Base-by-base conservation (phyloP, 2,113 vertebrate genomes). In the Choloepus hoffmanni region DNA sequence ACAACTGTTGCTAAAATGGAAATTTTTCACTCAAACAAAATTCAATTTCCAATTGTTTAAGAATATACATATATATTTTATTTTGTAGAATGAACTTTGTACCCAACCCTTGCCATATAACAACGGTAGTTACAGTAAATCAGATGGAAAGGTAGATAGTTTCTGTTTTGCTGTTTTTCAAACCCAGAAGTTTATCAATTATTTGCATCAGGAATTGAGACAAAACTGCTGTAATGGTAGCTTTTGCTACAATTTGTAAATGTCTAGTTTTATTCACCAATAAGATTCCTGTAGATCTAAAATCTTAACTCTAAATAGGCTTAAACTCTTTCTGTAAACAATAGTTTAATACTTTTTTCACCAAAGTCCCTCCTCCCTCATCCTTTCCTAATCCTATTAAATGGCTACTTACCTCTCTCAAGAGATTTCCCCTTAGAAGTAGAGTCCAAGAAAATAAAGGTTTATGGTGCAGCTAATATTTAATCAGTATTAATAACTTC, bases 401-500 rank as follows among this genome's bases (percentile, higher is more conserved):
- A 96, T 65, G 7, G 26, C 62, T 26, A 23, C 30, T 55, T 33
- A 73, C 92, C 19, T 60, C 92, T 93, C 94, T 96, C 45, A 70
- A 62, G 95, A 43, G 90, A 40, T 30, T 96, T 89, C 36, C 65
- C 36, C 23, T 48, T 30, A 81, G 83, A 65, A 63, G 23, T 82
- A 53, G 53, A 65, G 4, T 73, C 30, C 40, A 62, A 53, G 72
- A 45, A 94, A 76, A 88, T 30, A 33, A 58, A 68, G 48, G 24
- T 24, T 45, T 13, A 60, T 3, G 21, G 36, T 88, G 19, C 19
- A 91, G 13, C 15, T 70, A 62, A 89, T 24, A 82, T 60, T 73
- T 94, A 76, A n/a, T 48, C 92, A 63, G 87, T 97, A 96, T 82
- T 92, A 92, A 95, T 67, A 81, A 92, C 48, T 74, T 88, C 45